Evolutionary conservation across 2,113 vertebrate species (phyloP).

Genomic region (Calonectris borealis): DNA sequence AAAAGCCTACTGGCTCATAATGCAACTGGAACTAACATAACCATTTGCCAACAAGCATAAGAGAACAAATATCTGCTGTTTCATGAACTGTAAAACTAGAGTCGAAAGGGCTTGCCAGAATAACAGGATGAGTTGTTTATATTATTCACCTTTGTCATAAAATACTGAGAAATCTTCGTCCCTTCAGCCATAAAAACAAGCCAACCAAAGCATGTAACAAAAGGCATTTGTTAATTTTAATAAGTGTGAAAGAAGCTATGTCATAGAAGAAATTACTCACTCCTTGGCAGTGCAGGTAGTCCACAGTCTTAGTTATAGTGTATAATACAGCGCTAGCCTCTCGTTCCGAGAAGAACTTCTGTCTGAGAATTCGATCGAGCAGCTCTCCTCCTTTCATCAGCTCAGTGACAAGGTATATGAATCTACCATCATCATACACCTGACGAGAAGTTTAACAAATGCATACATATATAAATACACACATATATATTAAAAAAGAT

Average conservation of each 20-base stretch:
- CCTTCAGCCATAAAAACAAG: background rate
- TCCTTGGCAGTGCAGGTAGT: slow-evolving; percentile 98
- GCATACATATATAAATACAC: background rate
- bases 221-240: background rate
- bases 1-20: background rate
- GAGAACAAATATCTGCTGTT: background rate
- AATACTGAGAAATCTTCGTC: background rate
- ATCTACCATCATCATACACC: slow-evolving; percentile 95
- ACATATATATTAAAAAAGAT: no score
- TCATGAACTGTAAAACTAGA: background rate
- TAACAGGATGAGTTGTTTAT: background rate
- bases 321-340: slow-evolving; percentile 93
- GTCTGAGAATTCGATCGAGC: slow-evolving; percentile 91
- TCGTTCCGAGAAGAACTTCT: slow-evolving; percentile 95
- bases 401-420: slow-evolving; percentile 93
- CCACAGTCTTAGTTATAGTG: slow-evolving; percentile 93
- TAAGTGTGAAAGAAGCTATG: background rate
- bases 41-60: background rate
- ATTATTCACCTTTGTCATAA: background rate
- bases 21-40: background rate
- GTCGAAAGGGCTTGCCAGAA: background rate
- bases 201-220: background rate
- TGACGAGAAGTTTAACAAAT: slow-evolving; percentile 44
- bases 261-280: slow-evolving; percentile 70
- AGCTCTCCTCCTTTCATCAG: slow-evolving; percentile 97